Conservation (phyloP, 2,797 vertebrate species). For the Acanthiza pusilla region DNA sequence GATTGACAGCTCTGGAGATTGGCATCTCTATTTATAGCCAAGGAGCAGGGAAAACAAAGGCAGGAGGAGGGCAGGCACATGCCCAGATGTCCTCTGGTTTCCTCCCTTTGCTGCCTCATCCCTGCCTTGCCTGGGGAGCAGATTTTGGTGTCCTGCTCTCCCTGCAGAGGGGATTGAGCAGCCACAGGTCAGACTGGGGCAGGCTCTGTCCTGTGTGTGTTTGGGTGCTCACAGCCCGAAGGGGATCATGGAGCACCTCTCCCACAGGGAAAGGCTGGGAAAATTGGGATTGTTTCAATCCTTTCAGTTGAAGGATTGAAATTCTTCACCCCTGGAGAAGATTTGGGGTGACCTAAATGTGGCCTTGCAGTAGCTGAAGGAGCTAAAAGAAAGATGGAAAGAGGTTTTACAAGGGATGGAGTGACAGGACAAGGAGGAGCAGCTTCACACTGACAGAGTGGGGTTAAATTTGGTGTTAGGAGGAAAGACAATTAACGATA, state of each 20-base stretch:
- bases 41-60: neutral
- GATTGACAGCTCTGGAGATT: conserved; percentile 10
- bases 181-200: neutral
- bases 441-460: too few relatives aligned
- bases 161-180: neutral
- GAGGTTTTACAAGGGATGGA: neutral
- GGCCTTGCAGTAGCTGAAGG: neutral
- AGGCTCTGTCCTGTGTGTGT: neutral
- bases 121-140: neutral
- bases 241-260: neutral
- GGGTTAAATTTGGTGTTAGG: neutral
- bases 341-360: neutral
- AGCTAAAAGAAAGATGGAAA: neutral
- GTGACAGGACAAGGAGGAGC: neutral
- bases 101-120: neutral
- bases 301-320: too few relatives aligned
- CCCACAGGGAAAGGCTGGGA: neutral
- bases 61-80: neutral
- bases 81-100: neutral
- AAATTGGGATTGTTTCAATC: neutral
- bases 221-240: neutral
- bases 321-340: too few relatives aligned
- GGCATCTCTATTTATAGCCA: neutral
- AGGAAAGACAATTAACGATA: neutral
- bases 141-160: neutral